These are phyloP conservation scores for Cynoglossus semilaevis DNA, from an alignment of 2,113 vertebrate species.

Conservation along the genomic window DNA sequence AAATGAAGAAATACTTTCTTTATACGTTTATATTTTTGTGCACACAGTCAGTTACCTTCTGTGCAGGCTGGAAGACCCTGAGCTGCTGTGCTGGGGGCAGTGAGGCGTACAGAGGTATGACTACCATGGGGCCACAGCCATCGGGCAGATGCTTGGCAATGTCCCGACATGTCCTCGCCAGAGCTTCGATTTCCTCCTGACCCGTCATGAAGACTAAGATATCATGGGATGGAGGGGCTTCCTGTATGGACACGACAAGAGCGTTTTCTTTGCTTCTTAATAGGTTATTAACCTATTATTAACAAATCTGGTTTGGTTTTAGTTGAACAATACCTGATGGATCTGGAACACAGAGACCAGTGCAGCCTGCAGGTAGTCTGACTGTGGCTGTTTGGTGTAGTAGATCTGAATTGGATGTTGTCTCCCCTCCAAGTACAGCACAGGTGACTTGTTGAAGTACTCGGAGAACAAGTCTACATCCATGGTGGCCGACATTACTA, in stretches of 20 bases:
- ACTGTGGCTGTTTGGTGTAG: conserved; percentile 91
- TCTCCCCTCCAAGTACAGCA: conserved; percentile 92
- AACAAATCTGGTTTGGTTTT: background rate
- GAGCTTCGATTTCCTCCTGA: conserved; percentile 96
- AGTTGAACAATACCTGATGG: conserved; percentile 82
- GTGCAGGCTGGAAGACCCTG: conserved; percentile 86
- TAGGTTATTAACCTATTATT: background rate
- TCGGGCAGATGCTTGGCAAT: conserved; percentile 89
- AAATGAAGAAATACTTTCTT: too few relatives aligned
- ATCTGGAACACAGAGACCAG: conserved; percentile 94
- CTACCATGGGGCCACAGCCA: conserved; percentile 79
- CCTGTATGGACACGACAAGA: conserved; percentile 69
- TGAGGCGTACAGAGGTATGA: conserved; percentile 91
- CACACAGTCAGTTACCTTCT: conserved; percentile 77
- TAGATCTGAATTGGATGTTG: conserved; percentile 95
- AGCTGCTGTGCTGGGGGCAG: conserved; percentile 89
- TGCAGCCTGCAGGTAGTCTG: conserved; percentile 93
- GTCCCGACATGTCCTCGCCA: conserved; percentile 91
- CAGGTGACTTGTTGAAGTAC: conserved; percentile 91
- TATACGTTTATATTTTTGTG: background rate
- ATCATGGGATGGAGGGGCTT: conserved; percentile 86
- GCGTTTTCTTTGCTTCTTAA: too few relatives aligned
- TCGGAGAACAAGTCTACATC: conserved; percentile 95
- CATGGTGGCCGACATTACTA: conserved; percentile 98
- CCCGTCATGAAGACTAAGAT: conserved; percentile 97